phyloP scores from a whole-genome alignment of 2,797 vertebrate genomes.

The Cebuella pygmaea region DNA sequence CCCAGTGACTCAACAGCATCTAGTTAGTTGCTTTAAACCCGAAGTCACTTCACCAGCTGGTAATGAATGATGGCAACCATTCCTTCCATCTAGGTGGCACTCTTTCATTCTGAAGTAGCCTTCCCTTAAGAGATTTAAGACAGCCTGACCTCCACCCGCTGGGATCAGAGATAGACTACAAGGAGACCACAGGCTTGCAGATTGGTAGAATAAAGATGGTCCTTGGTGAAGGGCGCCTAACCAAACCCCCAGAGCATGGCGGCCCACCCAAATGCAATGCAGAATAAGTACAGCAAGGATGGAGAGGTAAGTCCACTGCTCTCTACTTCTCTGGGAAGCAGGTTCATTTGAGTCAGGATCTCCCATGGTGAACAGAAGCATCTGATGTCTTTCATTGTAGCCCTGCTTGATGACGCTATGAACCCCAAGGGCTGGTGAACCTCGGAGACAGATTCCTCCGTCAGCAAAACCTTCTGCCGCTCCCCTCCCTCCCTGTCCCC shows the following conservation, averaged over 20 bases:
- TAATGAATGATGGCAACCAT: background rate
- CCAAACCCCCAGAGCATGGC: fast-evolving
- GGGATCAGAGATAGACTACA: background rate
- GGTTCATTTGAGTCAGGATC: background rate
- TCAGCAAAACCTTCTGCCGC: background rate
- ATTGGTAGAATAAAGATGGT: background rate
- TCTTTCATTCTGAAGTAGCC: background rate
- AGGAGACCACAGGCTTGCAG: background rate
- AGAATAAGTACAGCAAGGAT: background rate
- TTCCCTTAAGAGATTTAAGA: background rate
- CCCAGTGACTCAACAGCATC: background rate
- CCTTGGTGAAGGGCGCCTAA: fast-evolving
- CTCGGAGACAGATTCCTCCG: background rate
- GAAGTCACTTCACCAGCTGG: background rate
- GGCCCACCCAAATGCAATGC: fast-evolving
- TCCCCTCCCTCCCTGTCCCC: background rate
- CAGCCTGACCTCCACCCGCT: background rate
- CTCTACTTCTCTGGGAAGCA: background rate
- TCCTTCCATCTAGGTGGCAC: background rate
- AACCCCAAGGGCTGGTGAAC: background rate
- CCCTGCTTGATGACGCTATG: background rate
- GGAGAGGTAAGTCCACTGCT: background rate
- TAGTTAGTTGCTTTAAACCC: background rate
- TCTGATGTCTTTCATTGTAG: background rate
- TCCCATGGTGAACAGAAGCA: fast-evolving